Base-by-base conservation (phyloP, 1,140 invertebrate genomes). In the Daktulosphaira vitifoliae region DNA sequence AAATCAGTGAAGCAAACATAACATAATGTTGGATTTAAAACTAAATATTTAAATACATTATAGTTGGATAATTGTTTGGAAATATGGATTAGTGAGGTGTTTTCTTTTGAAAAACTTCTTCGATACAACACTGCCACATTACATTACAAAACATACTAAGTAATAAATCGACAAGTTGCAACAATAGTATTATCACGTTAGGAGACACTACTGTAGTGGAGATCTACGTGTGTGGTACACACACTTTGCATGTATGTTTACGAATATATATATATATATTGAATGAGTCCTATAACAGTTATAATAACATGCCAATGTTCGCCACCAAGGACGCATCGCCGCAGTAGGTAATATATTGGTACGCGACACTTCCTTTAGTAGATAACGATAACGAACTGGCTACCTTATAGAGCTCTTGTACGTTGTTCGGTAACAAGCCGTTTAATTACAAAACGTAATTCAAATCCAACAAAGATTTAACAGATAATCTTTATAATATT, bases 371-470 rank as follows among this genome's bases (percentile, higher is more conserved):
- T 16, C 50, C 50, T 53, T 16, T 20, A 38, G 15, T 33, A 11
- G 38, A 56, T 56, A 56, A 54, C 52, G 37, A 56, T 16, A 18
- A 56, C 52, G 22, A n/a, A 8, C 18, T 11, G 33, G 38, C 38
- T 56, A n/a, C 53, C 53, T 56, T 56, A 56, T 56, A 33, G 38
- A 38, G 53, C 16, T 29, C 16, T 29, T 56, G 37, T 44, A 56
- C 53, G 42, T 22, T 33, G 18, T 38, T 16, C 22, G 23, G 16
- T 3, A 8, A 16, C 46, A 20, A 33, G 29, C 29, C 53, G 38
- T 25, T 44, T 56, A 56, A 56, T 56, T 39, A 54, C 38, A 42
- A 56, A 18, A 52, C 29, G 29, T 11, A 11, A 33, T 33, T 33
- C 29, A 11, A 11, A 33, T n/a, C n/a, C n/a, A n/a, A n/a, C n/a